A percentile compares a stretch with the other conserved stretches of the same genome.
Evolutionary conservation across 2,113 vertebrate genomes (phyloP).

Genomic region (Callospermophilus lateralis): DNA sequence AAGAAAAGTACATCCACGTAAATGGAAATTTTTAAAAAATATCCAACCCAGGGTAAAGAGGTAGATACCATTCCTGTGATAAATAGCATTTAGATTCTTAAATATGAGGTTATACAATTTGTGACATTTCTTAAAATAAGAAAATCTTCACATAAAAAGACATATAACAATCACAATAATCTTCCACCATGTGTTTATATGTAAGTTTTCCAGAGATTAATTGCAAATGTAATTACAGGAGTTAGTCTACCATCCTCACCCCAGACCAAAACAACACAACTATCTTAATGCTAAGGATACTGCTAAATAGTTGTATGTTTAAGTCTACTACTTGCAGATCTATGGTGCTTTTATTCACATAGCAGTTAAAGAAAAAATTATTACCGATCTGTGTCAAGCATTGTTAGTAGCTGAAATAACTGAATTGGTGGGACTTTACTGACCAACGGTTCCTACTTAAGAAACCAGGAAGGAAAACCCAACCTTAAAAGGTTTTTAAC

Average conservation of each 20-base stretch:
- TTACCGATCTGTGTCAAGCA: background rate
- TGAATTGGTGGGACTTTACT: background rate
- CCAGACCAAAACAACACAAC: background rate
- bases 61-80: background rate
- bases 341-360: background rate
- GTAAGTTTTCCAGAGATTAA: conserved; percentile 19
- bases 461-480: background rate
- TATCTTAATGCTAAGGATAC: background rate
- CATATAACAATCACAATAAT: background rate
- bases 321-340: background rate
- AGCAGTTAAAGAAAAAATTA: background rate
- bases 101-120: background rate
- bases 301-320: background rate
- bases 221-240: background rate
- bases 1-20: background rate
- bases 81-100: background rate
- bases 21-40: conserved; percentile 20
- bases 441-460: background rate
- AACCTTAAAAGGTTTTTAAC: too few relatives aligned
- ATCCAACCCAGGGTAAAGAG: background rate
- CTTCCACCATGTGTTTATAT: background rate
- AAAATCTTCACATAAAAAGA: background rate
- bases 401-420: background rate
- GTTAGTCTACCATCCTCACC: background rate
- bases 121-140: background rate